Evolutionary conservation across 2,113 vertebrate species (phyloP), one percentile per base, ranked within the genome.

Genomic region (Prochilodus magdalenae): DNA sequence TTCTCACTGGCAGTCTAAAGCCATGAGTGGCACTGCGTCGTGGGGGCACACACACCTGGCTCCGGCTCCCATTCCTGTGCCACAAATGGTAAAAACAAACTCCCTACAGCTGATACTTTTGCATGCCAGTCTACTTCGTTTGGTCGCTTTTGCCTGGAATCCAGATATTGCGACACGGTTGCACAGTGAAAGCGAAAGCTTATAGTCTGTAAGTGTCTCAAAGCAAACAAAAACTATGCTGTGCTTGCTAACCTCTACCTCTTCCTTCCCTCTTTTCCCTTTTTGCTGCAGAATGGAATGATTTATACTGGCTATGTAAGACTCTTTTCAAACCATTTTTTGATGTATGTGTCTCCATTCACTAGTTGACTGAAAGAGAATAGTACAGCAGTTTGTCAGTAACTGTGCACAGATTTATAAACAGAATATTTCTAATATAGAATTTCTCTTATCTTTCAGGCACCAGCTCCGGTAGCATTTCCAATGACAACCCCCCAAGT

Each of bases 231-330:
- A 15, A 59, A 57, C 40, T 74, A 15, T 18, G 18, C 24, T 27
- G 57, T 73, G 71, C 26, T 66, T 40, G 60, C 16, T 73, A 76
- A 70, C 14, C 14, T 75, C 22, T 81, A 5, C 77, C 77, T 86
- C 76, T 65, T 85, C 85, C 80, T 18, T 74, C 78, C 86, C 87
- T 89, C 80, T 77, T 90, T 88, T 91, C 87, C 89, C 57, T 92
- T 74, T 85, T 57, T 71, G 66, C 73, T 74, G 51, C 90, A 96
- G 95, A 96, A 96, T 91, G 95, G 95, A 93, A 94, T 95, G 90
- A 94, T 94, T 92, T 97, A 95, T 93, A 94, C 94, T 93, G 95
- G 93, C 93, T 96, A 96, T 91, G 95, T 95, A 93, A 96, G 95
- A 95, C 87, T 77, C 24, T 40, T 73, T 36, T 72, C 18, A 29